A percentile compares a stretch with the other conserved stretches of the same genome.
Evolutionary conservation across 2,888 invertebrate species (phyloP).

Genomic region (Dioctria rufipes): DNA sequence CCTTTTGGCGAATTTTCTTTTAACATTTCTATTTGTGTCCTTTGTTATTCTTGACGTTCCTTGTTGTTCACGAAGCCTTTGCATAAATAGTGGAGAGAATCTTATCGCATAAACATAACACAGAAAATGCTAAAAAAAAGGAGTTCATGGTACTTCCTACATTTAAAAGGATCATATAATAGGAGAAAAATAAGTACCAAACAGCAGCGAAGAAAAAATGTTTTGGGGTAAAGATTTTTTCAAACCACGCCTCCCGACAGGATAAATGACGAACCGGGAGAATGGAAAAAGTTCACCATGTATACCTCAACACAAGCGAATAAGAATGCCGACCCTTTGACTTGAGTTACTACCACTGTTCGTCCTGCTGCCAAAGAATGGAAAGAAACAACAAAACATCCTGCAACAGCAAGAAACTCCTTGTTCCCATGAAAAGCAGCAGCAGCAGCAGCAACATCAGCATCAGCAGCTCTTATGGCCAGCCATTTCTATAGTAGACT

Average conservation of each 20-base stretch:
- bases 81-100: slow-evolving; percentile 56
- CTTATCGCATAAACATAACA: slow-evolving; percentile 44
- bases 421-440: not conserved
- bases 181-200: slow-evolving; percentile 31
- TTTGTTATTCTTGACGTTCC: slow-evolving; percentile 53
- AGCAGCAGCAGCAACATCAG: no score
- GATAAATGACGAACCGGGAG: slow-evolving; percentile 56
- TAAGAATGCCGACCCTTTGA: slow-evolving; percentile 43
- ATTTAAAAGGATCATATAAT: slow-evolving; percentile 50
- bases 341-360: slow-evolving; percentile 52
- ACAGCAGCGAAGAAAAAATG: slow-evolving; percentile 40
- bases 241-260: slow-evolving; percentile 57
- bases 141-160: slow-evolving; percentile 39
- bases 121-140: slow-evolving; percentile 39
- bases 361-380: slow-evolving; percentile 27
- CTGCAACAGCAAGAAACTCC: slow-evolving; percentile 48
- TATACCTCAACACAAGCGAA: slow-evolving; percentile 35
- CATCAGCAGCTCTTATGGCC: slow-evolving; percentile 3
- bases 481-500: slow-evolving; percentile 47
- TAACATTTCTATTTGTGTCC: slow-evolving; percentile 55
- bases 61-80: slow-evolving; percentile 56
- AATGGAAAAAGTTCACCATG: slow-evolving; percentile 52
- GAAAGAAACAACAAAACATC: slow-evolving; percentile 49
- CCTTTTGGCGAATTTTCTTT: slow-evolving; percentile 47
- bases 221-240: slow-evolving; percentile 49